phyloP scores from a whole-genome alignment of 2,888 invertebrate genomes.

The Habroteleia sp. region DNA sequence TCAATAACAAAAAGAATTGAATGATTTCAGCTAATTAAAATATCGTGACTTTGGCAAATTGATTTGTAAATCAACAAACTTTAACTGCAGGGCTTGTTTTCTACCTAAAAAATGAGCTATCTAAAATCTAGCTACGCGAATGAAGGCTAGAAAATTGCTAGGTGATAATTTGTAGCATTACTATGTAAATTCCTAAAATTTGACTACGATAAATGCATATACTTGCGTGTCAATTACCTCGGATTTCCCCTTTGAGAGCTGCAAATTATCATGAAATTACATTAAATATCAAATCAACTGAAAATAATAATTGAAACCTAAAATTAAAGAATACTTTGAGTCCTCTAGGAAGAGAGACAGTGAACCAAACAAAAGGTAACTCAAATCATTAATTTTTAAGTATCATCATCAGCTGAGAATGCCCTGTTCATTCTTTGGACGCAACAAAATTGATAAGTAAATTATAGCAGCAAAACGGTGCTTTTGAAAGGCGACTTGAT shows the following conservation, averaged over 20 bases:
- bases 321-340: conserved; percentile 25
- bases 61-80: conserved; percentile 19
- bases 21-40: conserved; percentile 34
- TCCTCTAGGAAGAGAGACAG: conserved; percentile 40
- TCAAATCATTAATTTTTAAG: conserved; percentile 33
- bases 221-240: conserved; percentile 66
- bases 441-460: conserved; percentile 31
- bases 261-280: conserved; percentile 63
- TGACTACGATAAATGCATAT: conserved; percentile 56
- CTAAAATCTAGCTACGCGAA: conserved; percentile 59
- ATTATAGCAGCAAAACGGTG: conserved; percentile 64
- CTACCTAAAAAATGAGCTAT: conserved; percentile 52
- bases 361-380: conserved; percentile 41
- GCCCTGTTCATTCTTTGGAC: conserved; percentile 22
- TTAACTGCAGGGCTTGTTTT: conserved; percentile 34
- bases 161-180: conserved; percentile 51
- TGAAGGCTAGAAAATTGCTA: conserved; percentile 59
- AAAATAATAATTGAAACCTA: conserved; percentile 46
- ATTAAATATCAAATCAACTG: conserved; percentile 56
- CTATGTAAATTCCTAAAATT: conserved; percentile 48
- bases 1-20: conserved; percentile 25
- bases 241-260: conserved; percentile 63
- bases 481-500: conserved; percentile 76
- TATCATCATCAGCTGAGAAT: conserved; percentile 64
- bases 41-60: conserved; percentile 21